Conservation (phyloP, 1,140 invertebrate species). For the Cydia amplana region DNA sequence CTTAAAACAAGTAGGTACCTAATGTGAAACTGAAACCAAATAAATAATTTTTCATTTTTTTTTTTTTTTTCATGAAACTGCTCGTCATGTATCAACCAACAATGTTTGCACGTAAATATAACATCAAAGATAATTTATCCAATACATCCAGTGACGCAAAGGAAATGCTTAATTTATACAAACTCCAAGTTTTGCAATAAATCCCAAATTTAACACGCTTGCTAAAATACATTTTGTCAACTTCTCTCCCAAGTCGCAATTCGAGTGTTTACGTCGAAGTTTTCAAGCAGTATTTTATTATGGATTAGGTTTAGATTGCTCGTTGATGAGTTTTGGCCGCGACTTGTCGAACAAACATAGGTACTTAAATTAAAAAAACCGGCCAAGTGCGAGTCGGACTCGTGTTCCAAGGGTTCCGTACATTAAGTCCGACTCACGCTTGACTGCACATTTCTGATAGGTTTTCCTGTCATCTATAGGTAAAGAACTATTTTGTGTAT, state of each 20-base stretch:
- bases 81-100: too few species aligned
- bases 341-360: conserved; percentile 15
- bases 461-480: too few species aligned
- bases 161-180: conserved; percentile 18
- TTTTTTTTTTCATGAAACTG: too few species aligned
- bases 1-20: too few species aligned
- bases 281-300: conserved; percentile 17
- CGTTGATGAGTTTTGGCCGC: conserved; percentile 19
- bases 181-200: conserved; percentile 27
- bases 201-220: conserved; percentile 31
- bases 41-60: too few species aligned
- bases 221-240: conserved; percentile 26
- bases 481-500: too few species aligned
- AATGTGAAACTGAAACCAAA: too few species aligned
- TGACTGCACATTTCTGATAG: too few species aligned
- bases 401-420: too few species aligned
- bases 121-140: conserved; percentile 7
- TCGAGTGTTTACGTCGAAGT: conserved; percentile 25
- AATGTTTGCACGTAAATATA: not conserved
- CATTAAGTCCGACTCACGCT: too few species aligned
- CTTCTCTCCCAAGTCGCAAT: conserved; percentile 25
- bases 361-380: too few species aligned
- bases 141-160: not conserved
- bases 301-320: conserved; percentile 19
- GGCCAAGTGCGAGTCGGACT: too few species aligned